phyloP scores from a whole-genome alignment of 2,113 vertebrate species.

The Sinocyclocheilus grahami region DNA sequence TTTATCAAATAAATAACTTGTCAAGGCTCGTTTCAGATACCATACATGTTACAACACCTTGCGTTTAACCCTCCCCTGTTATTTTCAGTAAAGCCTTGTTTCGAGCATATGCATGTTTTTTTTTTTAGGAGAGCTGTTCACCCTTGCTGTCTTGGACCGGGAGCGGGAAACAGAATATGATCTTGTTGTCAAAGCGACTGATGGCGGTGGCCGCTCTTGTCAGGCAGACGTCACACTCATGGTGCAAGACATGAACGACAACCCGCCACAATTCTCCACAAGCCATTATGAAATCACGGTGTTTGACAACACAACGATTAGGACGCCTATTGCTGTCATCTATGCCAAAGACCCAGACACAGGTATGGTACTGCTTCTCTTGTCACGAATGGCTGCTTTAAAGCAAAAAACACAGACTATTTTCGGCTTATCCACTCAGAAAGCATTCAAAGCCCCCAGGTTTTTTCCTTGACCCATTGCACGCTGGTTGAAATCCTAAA shows the following conservation, averaged over 20 bases:
- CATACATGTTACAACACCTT: slow-evolving; percentile 14
- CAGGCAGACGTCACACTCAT: slow-evolving; percentile 83
- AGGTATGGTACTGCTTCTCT: slow-evolving; percentile 70
- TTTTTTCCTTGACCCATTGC: background rate
- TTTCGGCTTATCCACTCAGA: slow-evolving; percentile 18
- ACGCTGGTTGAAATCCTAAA: slow-evolving; percentile 18
- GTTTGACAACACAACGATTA: slow-evolving; percentile 93
- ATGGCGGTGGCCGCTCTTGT: slow-evolving; percentile 91
- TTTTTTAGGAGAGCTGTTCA: slow-evolving; percentile 85
- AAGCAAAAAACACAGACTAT: background rate
- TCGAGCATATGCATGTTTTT: background rate
- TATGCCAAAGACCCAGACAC: slow-evolving; percentile 91
- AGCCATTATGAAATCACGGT: slow-evolving; percentile 86
- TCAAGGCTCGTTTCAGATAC: background rate
- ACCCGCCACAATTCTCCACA: slow-evolving; percentile 85
- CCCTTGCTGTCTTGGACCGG: slow-evolving; percentile 81
- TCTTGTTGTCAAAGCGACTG: slow-evolving; percentile 87
- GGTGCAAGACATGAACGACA: slow-evolving; percentile 91
- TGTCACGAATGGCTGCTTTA: background rate
- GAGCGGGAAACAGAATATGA: slow-evolving; percentile 80
- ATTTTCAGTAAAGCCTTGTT: background rate
- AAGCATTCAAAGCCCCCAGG: slow-evolving; percentile 18
- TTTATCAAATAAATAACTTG: slow-evolving; percentile 14
- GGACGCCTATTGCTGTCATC: slow-evolving; percentile 88
- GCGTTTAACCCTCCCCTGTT: background rate